These are phyloP conservation scores for Caenorhabditis sinica DNA, from an alignment of 2,888 invertebrate genomes.

Conservation along the genomic window DNA sequence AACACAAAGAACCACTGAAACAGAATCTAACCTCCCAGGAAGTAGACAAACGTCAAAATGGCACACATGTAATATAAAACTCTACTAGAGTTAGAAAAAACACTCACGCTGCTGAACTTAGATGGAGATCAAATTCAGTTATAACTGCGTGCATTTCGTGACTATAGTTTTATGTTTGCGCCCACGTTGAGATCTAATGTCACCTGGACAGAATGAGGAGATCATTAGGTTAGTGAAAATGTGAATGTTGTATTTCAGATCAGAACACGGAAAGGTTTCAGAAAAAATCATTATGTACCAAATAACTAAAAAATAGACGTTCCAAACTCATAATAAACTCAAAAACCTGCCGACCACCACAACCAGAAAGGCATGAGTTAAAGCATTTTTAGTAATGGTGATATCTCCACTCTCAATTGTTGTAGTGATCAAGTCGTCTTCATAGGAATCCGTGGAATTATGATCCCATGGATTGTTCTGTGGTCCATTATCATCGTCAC, in stretches of 20 bases:
- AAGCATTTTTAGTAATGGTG: background rate
- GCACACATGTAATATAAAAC: slow-evolving; percentile 5
- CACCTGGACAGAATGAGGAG: background rate
- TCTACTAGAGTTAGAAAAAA: background rate
- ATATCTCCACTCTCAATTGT: background rate
- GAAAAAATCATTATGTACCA: no score
- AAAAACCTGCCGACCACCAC: no score
- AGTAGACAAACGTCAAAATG: slow-evolving; percentile 22
- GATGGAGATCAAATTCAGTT: slow-evolving; percentile 12
- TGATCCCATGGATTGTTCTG: slow-evolving; percentile 21
- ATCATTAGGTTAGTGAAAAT: background rate
- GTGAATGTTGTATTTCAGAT: background rate
- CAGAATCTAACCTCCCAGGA: background rate
- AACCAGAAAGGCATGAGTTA: no score
- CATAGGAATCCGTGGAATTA: background rate
- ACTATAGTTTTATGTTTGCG: background rate
- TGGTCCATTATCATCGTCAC: background rate
- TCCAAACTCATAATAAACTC: no score
- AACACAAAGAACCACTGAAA: background rate
- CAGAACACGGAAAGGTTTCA: no score
- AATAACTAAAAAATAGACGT: no score
- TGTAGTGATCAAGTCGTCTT: background rate
- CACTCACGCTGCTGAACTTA: background rate
- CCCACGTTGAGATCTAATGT: background rate
- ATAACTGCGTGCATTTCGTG: background rate